phyloP scores from a whole-genome alignment of 1,140 invertebrate genomes.

The Procambarus clarkii region DNA sequence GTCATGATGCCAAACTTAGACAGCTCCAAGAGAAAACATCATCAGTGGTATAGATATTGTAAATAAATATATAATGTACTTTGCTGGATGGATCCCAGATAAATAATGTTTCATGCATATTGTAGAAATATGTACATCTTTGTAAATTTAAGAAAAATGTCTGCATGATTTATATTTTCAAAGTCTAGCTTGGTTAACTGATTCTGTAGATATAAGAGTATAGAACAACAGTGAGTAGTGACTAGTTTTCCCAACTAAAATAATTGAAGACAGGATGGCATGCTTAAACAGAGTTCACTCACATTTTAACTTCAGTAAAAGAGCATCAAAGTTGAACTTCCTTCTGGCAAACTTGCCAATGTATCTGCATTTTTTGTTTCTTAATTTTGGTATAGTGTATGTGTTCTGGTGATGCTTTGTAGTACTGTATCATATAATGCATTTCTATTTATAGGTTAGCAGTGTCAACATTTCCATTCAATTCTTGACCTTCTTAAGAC shows the following conservation, averaged over 20 bases:
- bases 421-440: neutral
- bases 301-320: neutral
- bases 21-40: too few relatives aligned
- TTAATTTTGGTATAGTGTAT: slow-evolving; percentile 6
- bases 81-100: too few relatives aligned
- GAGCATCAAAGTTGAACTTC: neutral
- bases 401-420: slow-evolving; percentile 9
- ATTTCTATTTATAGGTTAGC: slow-evolving; percentile 13
- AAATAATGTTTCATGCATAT: neutral
- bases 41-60: too few relatives aligned
- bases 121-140: neutral
- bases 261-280: neutral
- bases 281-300: neutral
- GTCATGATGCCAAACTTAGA: too few relatives aligned
- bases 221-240: too few relatives aligned
- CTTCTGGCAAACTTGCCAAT: neutral
- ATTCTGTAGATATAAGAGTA: too few relatives aligned
- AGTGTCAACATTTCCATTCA: neutral
- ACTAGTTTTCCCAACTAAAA: too few relatives aligned
- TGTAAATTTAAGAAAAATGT: neutral
- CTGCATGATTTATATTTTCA: too few relatives aligned
- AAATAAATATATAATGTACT: too few relatives aligned
- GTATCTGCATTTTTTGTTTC: neutral
- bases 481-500: neutral
- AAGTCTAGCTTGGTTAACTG: too few relatives aligned